Evolutionary conservation across 1,140 invertebrate species (phyloP), one percentile per base, ranked within the genome.

Genomic region (Heliconius hermathena): DNA sequence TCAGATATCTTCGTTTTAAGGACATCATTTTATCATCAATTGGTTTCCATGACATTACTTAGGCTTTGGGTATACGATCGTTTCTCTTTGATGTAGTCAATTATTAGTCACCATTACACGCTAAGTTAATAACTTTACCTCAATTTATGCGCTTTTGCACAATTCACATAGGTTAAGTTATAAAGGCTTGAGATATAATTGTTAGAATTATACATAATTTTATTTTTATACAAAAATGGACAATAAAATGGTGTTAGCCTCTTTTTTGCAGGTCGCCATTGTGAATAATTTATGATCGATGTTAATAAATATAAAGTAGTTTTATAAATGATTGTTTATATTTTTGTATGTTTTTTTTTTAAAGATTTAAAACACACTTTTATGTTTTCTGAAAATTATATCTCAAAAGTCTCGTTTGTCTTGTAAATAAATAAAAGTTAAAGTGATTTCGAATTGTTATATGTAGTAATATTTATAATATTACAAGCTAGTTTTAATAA

Each of bases 61-160:
- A 85, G 81, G 84, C 83, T 90, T 89, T 88, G 85, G 83, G 83
- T 80, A 77, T 83, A 81, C 82, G 83, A 73, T 80, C 76, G 77
- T 82, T 85, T 87, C 60, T 66, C 74, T 87, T 87, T 80, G 81
- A 85, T 88, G 84, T 90, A 93, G 91, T 93, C 92, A 93, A 87
- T 90, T 92, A 92, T 87, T 90, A 92, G 92, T 92, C 92, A 93
- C 91, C 90, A 94, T 89, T 90, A 90, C 89, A 91, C 90, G 87
- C 85, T 93, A 93, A 94, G 89, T 90, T 91, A 93, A 66, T 66
- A 66, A 66, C 60, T 66, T 93, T 94, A 94, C 92, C 92, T 94
- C 92, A 93, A 87, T 90, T 87, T 88, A 92, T 90, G 91, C 91
- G 91, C 91, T 94, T 66, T 90, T 90, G 91, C 92, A 94, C 91